Percentiles rank a stretch among this genome's conserved stretches.
Evolutionary conservation across 2,888 invertebrate genomes (phyloP).

Genomic region (Drosophila neotestacea): DNA sequence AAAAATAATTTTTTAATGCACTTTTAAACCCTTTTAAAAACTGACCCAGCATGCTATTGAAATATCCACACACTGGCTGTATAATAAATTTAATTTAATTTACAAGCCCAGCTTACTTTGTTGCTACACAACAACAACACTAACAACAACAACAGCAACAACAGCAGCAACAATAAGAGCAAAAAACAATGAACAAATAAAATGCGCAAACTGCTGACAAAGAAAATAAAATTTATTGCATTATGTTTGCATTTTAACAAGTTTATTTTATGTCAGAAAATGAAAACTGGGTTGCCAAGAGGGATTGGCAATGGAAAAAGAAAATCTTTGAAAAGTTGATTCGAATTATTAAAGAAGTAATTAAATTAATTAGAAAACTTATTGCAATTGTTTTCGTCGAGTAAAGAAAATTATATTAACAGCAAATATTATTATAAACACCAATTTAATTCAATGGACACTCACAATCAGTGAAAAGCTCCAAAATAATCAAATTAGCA

Average conservation of each 20-base stretch:
- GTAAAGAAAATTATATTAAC: slow-evolving; percentile 17
- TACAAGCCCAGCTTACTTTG: slow-evolving; percentile 70
- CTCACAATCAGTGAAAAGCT: neutral
- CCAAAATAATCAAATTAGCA: slow-evolving; percentile 41
- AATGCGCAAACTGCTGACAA: slow-evolving; percentile 60
- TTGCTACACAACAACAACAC: slow-evolving; percentile 30
- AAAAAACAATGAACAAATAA: slow-evolving; percentile 45
- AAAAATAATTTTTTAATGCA: slow-evolving; percentile 62
- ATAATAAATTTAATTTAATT: slow-evolving; percentile 78
- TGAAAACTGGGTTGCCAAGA: neutral
- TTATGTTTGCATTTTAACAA: slow-evolving; percentile 69
- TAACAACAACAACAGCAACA: slow-evolving; percentile 12
- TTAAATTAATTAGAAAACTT: slow-evolving; percentile 18
- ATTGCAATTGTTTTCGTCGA: slow-evolving; percentile 7
- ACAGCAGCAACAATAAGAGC: slow-evolving; percentile 20
- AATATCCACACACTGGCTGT: slow-evolving; percentile 20
- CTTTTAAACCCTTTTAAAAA: slow-evolving; percentile 55
- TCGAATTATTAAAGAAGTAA: slow-evolving; percentile 14
- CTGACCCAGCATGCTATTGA: slow-evolving; percentile 19
- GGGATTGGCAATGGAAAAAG: neutral
- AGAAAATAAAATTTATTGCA: slow-evolving; percentile 71
- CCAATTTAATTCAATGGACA: slow-evolving; percentile 13
- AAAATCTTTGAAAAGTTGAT: neutral
- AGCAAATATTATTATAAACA: slow-evolving; percentile 13
- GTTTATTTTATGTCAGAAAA: slow-evolving; percentile 46